Conservation (phyloP, 2,888 invertebrate genomes). For the Eupithecia subfuscata region DNA sequence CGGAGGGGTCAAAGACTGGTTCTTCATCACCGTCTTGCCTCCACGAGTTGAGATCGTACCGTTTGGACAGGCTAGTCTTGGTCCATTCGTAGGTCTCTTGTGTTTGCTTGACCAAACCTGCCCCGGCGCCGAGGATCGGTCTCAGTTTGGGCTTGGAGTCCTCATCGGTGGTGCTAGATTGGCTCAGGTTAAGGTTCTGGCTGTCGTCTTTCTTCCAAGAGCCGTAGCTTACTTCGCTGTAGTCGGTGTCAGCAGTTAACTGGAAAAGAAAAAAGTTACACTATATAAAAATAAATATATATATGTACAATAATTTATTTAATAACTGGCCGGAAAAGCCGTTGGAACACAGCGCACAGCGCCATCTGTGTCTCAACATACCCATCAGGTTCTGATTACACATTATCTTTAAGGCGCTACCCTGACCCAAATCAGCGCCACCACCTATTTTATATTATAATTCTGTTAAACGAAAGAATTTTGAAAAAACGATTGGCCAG, state of each 20-base stretch:
- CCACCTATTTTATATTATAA: no score
- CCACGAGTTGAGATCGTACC: conserved; percentile 78
- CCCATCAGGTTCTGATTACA: no score
- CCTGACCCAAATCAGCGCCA: no score
- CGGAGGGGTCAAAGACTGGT: conserved; percentile 65
- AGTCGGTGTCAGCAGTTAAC: conserved; percentile 60
- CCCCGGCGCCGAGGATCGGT: conserved; percentile 76
- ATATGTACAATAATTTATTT: no score
- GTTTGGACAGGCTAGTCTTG: conserved; percentile 63
- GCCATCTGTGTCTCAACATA: no score
- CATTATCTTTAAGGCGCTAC: no score
- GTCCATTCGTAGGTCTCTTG: conserved; percentile 74
- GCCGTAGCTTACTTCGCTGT: conserved; percentile 75
- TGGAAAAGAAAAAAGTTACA: neutral
- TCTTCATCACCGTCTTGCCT: conserved; percentile 73
- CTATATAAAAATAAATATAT: neutral
- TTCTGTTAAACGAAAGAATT: no score
- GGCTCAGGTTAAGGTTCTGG: conserved; percentile 67
- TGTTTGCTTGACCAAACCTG: conserved; percentile 61
- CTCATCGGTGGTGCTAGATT: conserved; percentile 66
- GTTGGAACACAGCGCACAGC: no score
- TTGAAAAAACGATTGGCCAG: no score
- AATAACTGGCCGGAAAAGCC: no score
- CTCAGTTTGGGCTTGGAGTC: conserved; percentile 72
- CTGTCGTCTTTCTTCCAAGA: conserved; percentile 72